phyloP scores from a whole-genome alignment of 1,140 invertebrate genomes.

The Scaptomyza pallida region DNA sequence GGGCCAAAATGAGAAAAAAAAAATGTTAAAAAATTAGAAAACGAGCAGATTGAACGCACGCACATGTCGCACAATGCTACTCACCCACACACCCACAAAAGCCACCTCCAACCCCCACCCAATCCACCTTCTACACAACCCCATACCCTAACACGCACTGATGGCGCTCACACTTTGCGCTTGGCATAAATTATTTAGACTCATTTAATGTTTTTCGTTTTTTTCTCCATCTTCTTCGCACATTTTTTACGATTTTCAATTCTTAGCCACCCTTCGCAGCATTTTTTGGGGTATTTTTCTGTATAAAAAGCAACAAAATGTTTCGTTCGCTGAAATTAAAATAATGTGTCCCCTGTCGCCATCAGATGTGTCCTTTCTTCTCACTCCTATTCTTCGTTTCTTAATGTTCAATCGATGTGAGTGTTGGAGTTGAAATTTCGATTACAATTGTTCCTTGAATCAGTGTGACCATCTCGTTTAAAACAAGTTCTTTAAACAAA shows the following conservation, averaged over 20 bases:
- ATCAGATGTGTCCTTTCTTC: conserved; percentile 54
- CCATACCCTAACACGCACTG: conserved; percentile 20
- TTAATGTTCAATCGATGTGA: neutral
- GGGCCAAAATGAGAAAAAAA: conserved; percentile 22
- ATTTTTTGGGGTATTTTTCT: conserved; percentile 62
- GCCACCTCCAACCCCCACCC: neutral
- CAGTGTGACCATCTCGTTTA: conserved; percentile 15
- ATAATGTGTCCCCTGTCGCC: conserved; percentile 83
- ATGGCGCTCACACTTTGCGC: conserved; percentile 32
- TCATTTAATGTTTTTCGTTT: conserved; percentile 68
- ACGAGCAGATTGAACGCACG: conserved; percentile 57
- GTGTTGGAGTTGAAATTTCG: neutral
- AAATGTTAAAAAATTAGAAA: conserved; percentile 71
- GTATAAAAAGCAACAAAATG: conserved; percentile 60
- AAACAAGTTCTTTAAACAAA: neutral
- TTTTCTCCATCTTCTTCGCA: conserved; percentile 1
- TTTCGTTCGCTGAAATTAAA: conserved; percentile 66
- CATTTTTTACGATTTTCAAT: conserved; percentile 75
- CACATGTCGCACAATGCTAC: conserved; percentile 50
- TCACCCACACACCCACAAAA: neutral
- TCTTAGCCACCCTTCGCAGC: conserved; percentile 68
- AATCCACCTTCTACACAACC: neutral
- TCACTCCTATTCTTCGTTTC: neutral
- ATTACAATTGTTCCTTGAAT: too few relatives aligned
- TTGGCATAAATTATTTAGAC: conserved; percentile 76